Conservation (phyloP, 2,888 invertebrate species). For the Caenorhabditis macrosperma region DNA sequence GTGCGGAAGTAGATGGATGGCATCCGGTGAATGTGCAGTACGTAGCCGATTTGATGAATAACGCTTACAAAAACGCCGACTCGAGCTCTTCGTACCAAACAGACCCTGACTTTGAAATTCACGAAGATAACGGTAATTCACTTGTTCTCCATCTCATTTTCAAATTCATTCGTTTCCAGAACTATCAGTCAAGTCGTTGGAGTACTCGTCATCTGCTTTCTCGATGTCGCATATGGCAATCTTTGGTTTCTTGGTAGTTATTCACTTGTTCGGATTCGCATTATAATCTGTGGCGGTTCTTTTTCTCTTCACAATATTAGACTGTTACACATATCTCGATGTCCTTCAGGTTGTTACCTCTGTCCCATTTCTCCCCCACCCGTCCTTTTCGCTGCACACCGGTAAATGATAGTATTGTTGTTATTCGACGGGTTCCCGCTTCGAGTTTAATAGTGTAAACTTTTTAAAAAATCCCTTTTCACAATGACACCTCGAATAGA, state of each 20-base stretch:
- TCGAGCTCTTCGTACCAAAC: slow-evolving; percentile 34
- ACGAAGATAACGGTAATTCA: slow-evolving; percentile 46
- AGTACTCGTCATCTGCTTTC: slow-evolving; percentile 45
- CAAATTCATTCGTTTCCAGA: slow-evolving; percentile 20
- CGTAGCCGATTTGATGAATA: slow-evolving; percentile 43
- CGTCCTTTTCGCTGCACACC: slow-evolving; percentile 8
- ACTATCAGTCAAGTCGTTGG: slow-evolving; percentile 43
- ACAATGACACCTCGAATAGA: neutral
- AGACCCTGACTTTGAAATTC: slow-evolving; percentile 54
- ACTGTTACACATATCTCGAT: slow-evolving; percentile 30
- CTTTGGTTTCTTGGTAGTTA: neutral
- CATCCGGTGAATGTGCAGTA: slow-evolving; percentile 43
- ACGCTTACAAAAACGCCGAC: slow-evolving; percentile 33
- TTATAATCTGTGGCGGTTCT: neutral
- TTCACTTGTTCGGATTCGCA: neutral
- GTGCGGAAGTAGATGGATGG: slow-evolving; percentile 27
- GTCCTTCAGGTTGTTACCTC: slow-evolving; percentile 30
- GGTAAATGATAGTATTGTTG: slow-evolving; percentile 29
- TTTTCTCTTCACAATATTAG: slow-evolving; percentile 11
- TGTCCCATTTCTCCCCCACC: slow-evolving; percentile 6
- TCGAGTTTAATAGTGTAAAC: slow-evolving; percentile 25
- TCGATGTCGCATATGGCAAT: neutral
- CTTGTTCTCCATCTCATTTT: neutral
- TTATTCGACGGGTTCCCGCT: slow-evolving; percentile 29
- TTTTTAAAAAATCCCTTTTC: neutral